Base-by-base conservation (phyloP, 2,888 invertebrate genomes). In the Argynnis bischoffii region DNA sequence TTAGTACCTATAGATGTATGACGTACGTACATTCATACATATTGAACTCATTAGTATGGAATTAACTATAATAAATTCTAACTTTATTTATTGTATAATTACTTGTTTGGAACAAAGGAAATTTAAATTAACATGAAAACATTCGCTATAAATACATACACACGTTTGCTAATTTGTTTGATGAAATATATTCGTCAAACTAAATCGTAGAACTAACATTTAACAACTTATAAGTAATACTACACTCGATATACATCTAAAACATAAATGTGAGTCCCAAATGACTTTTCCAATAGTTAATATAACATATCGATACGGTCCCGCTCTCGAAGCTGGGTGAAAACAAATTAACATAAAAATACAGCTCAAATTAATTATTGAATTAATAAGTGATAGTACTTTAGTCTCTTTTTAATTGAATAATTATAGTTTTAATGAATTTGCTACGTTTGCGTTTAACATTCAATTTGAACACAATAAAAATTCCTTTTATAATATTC, bases 261-360 rank as follows among this genome's bases (percentile, higher is more conserved):
- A 59, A 70, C 65, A 68, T 70, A 68, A 67, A 70, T 61, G 57
- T 73, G 64, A 72, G 71, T 74, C 70, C 69, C 67, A 75, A 76
- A 78, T 76, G 74, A 76, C 74, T 78, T 77, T 78, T 75, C 77
- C 76, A 67, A 77, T 59, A 75, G 71, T 73, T 78, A 69, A n/a
- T 67, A 63, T 66, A 8, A 41, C 68, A 65, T 66, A 74, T 75
- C 66, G 68, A 60, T 70, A 72, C 68, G 63, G 63, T 60, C 63
- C 55, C 51, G 55, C 47, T 66, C 60, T 54, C 60, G 64, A 26
- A 64, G 11, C 35, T 48, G 64, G 35, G 16, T 48, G 66, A 68
- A 55, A 48, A 35, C 55, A 41, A 21, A 64, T 50, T 21, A 56
- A 59, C 59, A 46, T 41, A 59, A 48, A 59, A 59, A 59, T n/a